A percentile compares a stretch with the other conserved stretches of the same genome.
phyloP scores from a whole-genome alignment of 2,888 invertebrate species.

The Heliconius charithonia region DNA sequence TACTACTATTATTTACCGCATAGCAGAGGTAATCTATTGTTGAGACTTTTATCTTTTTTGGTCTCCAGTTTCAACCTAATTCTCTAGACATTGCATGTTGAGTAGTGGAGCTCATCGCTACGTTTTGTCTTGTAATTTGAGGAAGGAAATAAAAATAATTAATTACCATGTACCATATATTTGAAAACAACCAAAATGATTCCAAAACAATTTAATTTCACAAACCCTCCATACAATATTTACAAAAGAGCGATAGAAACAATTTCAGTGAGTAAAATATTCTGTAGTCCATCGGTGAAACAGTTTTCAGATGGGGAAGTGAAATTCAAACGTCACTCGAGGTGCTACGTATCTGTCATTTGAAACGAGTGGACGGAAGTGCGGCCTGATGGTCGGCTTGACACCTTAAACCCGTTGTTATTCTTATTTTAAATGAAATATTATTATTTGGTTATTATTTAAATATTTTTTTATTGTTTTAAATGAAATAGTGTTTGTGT shows the following conservation, averaged over 20 bases:
- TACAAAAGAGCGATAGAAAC: conserved; percentile 15
- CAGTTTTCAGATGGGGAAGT: conserved; percentile 5
- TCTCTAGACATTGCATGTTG: too few species aligned
- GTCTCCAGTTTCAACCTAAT: too few species aligned
- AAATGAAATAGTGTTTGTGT: too few species aligned
- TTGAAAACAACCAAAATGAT: not conserved
- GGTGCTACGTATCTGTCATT: conserved; percentile 20
- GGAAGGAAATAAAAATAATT: too few species aligned
- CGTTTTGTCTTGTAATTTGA: too few species aligned
- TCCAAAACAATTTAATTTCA: not conserved
- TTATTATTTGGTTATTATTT: not conserved
- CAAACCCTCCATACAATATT: not conserved
- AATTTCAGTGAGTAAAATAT: not conserved
- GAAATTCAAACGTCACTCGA: conserved; percentile 21
- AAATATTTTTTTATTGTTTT: too few species aligned
- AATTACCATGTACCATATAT: not conserved
- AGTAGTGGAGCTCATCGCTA: too few species aligned
- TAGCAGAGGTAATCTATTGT: not conserved
- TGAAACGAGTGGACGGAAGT: conserved; percentile 16
- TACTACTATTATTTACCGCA: too few species aligned
- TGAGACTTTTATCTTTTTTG: not conserved
- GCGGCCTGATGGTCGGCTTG: not conserved
- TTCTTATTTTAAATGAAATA: not conserved
- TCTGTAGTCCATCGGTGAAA: conserved; percentile 8
- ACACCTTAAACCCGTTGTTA: not conserved